A percentile compares a stretch with the other conserved stretches of the same genome.
phyloP scores from a whole-genome alignment of 2,797 vertebrate genomes.

The Geotrypetes seraphini region DNA sequence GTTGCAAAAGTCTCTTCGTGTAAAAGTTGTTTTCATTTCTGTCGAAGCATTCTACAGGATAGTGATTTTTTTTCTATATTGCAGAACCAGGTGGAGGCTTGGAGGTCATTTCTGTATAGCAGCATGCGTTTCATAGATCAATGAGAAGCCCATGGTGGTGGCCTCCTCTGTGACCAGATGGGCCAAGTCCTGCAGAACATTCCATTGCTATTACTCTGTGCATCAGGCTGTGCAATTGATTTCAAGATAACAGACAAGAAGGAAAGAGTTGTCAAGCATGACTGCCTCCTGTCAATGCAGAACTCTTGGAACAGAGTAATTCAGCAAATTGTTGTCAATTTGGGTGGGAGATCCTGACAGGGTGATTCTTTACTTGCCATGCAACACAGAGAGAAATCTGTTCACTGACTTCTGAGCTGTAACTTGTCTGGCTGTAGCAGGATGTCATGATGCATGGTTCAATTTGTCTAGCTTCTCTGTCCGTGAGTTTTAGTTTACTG shows the following conservation, averaged over 20 bases:
- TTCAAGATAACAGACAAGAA: slow-evolving; percentile 30
- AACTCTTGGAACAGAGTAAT: slow-evolving; percentile 26
- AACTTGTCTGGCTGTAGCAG: background rate
- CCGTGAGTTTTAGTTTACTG: background rate
- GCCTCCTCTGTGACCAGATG: slow-evolving; percentile 37
- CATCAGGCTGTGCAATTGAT: slow-evolving; percentile 34
- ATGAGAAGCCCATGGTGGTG: slow-evolving; percentile 20
- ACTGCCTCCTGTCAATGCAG: slow-evolving; percentile 26
- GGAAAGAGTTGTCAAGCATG: slow-evolving; percentile 33
- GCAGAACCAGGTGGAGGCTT: slow-evolving; percentile 14
- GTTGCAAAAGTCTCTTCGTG: no score
- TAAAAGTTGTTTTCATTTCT: no score
- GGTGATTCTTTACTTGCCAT: slow-evolving; percentile 11
- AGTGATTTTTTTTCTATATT: no score
- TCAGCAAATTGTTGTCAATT: slow-evolving; percentile 22
- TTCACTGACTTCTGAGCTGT: background rate
- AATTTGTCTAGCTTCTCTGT: background rate
- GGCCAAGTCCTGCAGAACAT: slow-evolving; percentile 19
- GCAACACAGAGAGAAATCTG: slow-evolving; percentile 2
- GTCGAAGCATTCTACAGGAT: no score
- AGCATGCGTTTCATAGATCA: slow-evolving; percentile 20
- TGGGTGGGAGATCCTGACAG: slow-evolving; percentile 8
- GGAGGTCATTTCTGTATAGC: slow-evolving; percentile 17
- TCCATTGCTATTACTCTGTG: slow-evolving; percentile 23
- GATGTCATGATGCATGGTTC: background rate